Base-by-base conservation (phyloP, 2,113 vertebrate genomes). In the Indri indri region DNA sequence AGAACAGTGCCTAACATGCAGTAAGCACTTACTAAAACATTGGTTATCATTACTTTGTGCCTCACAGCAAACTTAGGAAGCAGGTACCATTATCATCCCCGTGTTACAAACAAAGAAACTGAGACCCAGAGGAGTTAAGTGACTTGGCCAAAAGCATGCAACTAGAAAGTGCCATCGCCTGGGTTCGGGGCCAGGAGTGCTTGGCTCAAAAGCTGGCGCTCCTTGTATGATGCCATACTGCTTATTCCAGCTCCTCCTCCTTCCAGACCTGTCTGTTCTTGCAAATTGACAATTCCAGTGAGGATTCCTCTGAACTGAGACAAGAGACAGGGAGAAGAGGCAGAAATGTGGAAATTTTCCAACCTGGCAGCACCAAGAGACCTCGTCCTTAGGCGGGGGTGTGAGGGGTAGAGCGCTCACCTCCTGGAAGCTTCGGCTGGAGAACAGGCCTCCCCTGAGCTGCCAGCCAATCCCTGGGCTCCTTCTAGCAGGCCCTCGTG, bases 141-240 rank as follows among this genome's bases (percentile, higher is more conserved):
- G n/a, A 92, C 30, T 50, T 70, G 63, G 10, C 90, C 14, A 50
- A 92, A 93, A 50, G 50, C 76, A 27, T 7, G 0, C 20, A 54
- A 45, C 9, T 18, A 25, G 27, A 23, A 71, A 27, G 37, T 54
- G 7, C 32, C 18, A 13, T 27, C 34, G 73, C 52, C 66, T 82
- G 59, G 52, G 34, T 95, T 73, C 42, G 65, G 50, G 5, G 18
- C 66, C 50, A 86, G 32, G 32, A 73, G 32, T 32, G 0, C 47
- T 50, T n/a, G 45, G 12, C 54, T 82, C 16, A 70, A 50, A 65
- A 90, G 59, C 22, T 0, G 0, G 45, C 5, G 12, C 27, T 20
- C 16, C 1, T 8, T 20, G 23, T 30, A 37, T 0, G 0, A 34
- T 25, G 8, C n/a, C 30, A 0, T 65, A 20, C 27, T 34, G 45